Evolutionary conservation across 2,888 invertebrate genomes (phyloP), one percentile per base, ranked within the genome.

Genomic region (Rhamnusium bicolor): DNA sequence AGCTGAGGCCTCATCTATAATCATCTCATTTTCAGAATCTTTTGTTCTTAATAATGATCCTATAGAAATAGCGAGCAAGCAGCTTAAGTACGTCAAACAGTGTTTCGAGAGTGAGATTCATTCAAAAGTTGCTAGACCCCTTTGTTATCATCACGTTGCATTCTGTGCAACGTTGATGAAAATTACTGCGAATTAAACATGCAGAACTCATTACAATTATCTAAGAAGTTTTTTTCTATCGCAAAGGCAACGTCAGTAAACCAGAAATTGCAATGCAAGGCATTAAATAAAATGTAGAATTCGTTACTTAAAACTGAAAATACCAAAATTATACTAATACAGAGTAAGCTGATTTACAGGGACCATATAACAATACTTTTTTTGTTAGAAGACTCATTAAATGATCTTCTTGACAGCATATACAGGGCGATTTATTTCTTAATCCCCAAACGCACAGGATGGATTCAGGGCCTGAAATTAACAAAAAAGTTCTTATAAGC

Each of bases 21-120:
- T 87, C 87, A 87, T 87, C 87, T 87, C 87, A 86, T 87, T 87
- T 86, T 85, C 84, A 82, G 83, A 85, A 86, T 86, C 88, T 87
- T 88, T 88, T 88, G 88, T 88, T 87, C 87, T 83, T 86, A 86
- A 87, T 87, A 88, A 87, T 87, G 87, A 88, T 86, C 84, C 86
- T 80, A 85, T 83, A 81, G 83, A 85, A 84, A 84, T 79, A 75
- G 73, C 77, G 79, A 81, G 80, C 77, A 72, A 78, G 78, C 77
- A 79, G 79, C 81, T 79, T 77, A 79, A 83, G 82, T 80, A 82
- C 83, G 82, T 81, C 84, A 82, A 84, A 84, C 83, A 82, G 78
- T 81, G 82, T 84, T 83, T 83, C 82, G 80, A 82, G 82, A 80
- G 81, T 73, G 75, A 71, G 79, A 81, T 79, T 79, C 78, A 80